These are phyloP conservation scores for Scomber colias DNA, from an alignment of 2,113 vertebrate genomes.

Conservation along the genomic window DNA sequence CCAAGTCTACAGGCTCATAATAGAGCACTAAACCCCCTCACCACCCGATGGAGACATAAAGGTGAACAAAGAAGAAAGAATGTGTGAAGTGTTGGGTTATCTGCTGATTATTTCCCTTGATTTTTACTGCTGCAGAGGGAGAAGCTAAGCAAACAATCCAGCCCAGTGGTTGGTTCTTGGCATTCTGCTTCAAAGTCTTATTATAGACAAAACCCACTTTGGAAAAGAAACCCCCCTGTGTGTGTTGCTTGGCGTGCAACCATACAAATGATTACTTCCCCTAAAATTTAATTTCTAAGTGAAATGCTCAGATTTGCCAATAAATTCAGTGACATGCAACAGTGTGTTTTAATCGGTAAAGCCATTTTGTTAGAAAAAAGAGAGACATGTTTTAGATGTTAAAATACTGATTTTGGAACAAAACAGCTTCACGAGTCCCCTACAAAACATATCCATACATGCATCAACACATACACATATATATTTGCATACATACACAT, in stretches of 20 bases:
- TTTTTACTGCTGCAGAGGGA: slow-evolving; percentile 66
- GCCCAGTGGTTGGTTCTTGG: slow-evolving; percentile 56
- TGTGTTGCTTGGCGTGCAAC: slow-evolving; percentile 58
- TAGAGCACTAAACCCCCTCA: slow-evolving; percentile 21
- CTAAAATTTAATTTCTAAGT: slow-evolving; percentile 47
- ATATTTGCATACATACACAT: slow-evolving; percentile 9
- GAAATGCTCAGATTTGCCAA: slow-evolving; percentile 51
- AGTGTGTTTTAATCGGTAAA: slow-evolving; percentile 66
- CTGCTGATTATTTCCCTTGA: slow-evolving; percentile 72
- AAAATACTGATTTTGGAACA: not conserved
- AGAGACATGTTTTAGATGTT: slow-evolving; percentile 11
- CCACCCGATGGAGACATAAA: slow-evolving; percentile 58
- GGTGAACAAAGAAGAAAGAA: slow-evolving; percentile 69
- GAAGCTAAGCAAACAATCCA: slow-evolving; percentile 66
- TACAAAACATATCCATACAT: not conserved
- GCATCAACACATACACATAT: not conserved
- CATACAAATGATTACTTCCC: slow-evolving; percentile 40
- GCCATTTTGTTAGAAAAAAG: slow-evolving; percentile 10
- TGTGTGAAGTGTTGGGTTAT: slow-evolving; percentile 61
- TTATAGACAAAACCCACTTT: slow-evolving; percentile 41
- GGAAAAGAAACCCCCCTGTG: slow-evolving; percentile 46
- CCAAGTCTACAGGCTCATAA: slow-evolving; percentile 39
- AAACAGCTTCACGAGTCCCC: slow-evolving; percentile 28
- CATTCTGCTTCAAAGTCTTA: slow-evolving; percentile 53
- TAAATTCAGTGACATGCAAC: slow-evolving; percentile 60